A percentile compares a stretch with the other conserved stretches of the same genome.
Evolutionary conservation across 1,140 invertebrate species (phyloP).

Genomic region (Laupala kohalensis): DNA sequence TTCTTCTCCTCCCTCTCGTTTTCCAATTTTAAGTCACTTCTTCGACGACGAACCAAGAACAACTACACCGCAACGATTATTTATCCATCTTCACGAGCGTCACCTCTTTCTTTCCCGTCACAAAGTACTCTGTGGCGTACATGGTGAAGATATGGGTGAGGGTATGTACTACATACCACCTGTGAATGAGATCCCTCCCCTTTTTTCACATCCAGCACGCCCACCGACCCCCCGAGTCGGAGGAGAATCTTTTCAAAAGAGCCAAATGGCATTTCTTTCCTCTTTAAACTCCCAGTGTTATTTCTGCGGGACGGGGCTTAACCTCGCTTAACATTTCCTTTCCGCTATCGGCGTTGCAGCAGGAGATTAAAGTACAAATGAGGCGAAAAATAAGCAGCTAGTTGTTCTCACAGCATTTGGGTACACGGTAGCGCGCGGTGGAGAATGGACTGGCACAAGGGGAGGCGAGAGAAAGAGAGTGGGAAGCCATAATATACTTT

Average conservation of each 20-base stretch:
- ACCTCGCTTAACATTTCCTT: not conserved
- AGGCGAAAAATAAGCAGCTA: slow-evolving; percentile 7
- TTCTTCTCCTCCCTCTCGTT: not conserved
- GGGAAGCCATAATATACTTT: not conserved
- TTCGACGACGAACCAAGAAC: no score
- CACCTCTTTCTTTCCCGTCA: not conserved
- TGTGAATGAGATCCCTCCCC: no score
- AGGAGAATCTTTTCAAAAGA: not conserved
- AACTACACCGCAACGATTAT: no score
- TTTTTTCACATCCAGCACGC: not conserved
- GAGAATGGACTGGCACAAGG: not conserved
- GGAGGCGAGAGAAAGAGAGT: no score
- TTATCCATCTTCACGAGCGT: no score
- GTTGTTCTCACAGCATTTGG: slow-evolving; percentile 6
- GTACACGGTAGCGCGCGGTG: not conserved
- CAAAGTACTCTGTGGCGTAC: no score
- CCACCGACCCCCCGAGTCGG: not conserved
- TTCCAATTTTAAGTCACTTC: no score
- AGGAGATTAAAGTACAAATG: slow-evolving; percentile 7
- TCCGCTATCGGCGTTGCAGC: not conserved
- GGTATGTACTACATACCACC: no score
- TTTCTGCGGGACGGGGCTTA: not conserved
- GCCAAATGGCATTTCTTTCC: not conserved
- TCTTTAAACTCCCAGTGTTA: not conserved
- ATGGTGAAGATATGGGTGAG: no score